phyloP scores from a whole-genome alignment of 2,113 vertebrate species.

The Ramphastos sulfuratus region DNA sequence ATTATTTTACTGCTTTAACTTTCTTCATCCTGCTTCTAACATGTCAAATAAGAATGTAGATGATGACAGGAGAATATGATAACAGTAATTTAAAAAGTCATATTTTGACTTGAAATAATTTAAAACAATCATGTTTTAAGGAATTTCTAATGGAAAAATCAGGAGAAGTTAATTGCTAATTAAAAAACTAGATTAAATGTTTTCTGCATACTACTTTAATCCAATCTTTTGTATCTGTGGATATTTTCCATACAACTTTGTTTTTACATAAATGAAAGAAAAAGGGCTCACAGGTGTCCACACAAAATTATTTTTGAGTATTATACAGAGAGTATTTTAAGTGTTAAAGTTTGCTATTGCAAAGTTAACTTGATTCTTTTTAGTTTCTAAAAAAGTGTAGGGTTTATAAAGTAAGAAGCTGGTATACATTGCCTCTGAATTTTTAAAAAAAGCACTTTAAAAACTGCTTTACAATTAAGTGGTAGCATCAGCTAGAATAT shows the following conservation, averaged over 20 bases:
- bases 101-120: slow-evolving; percentile 8
- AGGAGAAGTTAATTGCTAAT: background rate
- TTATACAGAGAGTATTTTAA: background rate
- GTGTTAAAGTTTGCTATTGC: background rate
- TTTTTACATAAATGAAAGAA: background rate
- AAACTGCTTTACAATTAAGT: background rate
- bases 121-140: background rate
- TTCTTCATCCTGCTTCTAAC: background rate
- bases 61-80: background rate
- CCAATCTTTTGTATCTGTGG: background rate
- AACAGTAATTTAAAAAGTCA: background rate
- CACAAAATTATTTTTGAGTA: rapidly evolving
- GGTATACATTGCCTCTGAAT: background rate
- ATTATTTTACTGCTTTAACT: slow-evolving; percentile 25
- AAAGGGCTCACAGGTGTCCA: rapidly evolving
- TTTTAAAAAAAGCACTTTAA: background rate
- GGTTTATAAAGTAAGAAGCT: background rate
- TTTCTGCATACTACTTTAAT: background rate
- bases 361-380: background rate
- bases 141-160: background rate
- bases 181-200: background rate
- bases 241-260: background rate
- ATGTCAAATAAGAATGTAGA: background rate
- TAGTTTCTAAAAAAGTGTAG: background rate
- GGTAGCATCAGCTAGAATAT: background rate